Evolutionary conservation across 2,113 vertebrate species (phyloP).

Genomic region (Phasianus colchicus): DNA sequence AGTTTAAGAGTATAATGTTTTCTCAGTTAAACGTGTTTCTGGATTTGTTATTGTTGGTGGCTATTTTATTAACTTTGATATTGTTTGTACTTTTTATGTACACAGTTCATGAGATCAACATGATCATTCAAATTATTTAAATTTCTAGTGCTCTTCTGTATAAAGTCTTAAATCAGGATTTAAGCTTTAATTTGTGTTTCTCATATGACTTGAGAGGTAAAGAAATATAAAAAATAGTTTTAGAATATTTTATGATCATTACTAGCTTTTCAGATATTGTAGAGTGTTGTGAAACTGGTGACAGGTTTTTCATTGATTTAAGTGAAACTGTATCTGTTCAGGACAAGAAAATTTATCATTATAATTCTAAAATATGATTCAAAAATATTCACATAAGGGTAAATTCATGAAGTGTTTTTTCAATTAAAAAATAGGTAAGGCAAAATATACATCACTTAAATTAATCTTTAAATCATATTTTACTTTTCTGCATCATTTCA

Average conservation of each 20-base stretch:
- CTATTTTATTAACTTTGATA: not conserved
- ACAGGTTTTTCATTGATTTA: not conserved
- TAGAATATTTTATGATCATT: fast-evolving
- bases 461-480: not conserved
- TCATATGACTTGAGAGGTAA: not conserved
- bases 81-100: not conserved
- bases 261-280: not conserved
- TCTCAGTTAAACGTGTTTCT: too few relatives aligned
- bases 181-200: not conserved
- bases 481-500: not conserved
- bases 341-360: not conserved
- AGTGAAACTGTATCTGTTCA: not conserved
- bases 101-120: too few relatives aligned
- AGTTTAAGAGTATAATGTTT: too few relatives aligned
- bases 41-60: not conserved
- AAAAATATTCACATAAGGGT: not conserved
- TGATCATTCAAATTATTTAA: too few relatives aligned
- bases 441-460: not conserved
- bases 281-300: not conserved
- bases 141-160: not conserved
- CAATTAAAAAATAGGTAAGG: not conserved
- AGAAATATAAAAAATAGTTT: not conserved
- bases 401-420: not conserved
- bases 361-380: not conserved
- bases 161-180: not conserved